Percentiles rank a stretch among this genome's conserved stretches.
Conservation (phyloP, 1,140 invertebrate species). For the Lasioglossum baleicum region DNA sequence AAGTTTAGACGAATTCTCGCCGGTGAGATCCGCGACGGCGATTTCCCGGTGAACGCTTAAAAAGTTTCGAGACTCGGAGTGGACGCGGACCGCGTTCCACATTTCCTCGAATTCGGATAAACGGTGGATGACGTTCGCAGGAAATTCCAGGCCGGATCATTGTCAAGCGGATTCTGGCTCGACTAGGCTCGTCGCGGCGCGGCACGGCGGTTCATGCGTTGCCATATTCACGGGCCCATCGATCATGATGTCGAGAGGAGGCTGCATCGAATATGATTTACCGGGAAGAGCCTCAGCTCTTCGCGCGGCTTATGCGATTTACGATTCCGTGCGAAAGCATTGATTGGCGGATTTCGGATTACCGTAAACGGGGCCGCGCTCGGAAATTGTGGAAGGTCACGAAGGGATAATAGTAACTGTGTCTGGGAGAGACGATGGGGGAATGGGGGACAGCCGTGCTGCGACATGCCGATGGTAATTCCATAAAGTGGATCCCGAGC, state of each 20-base stretch:
- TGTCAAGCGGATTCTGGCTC: neutral
- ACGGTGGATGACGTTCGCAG: neutral
- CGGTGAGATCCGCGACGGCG: no score
- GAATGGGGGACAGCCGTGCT: neutral
- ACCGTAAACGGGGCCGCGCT: conserved; percentile 1
- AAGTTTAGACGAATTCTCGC: no score
- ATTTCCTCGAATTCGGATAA: neutral
- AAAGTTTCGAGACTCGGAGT: no score
- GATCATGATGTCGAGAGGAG: conserved; percentile 34
- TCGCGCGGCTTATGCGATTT: conserved; percentile 42
- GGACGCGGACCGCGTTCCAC: neutral
- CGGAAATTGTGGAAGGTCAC: conserved; percentile 57
- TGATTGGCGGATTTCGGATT: conserved; percentile 55
- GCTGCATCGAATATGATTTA: conserved; percentile 55
- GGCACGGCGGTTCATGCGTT: neutral
- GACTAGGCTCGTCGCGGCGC: no score
- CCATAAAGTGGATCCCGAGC: conserved; percentile 37
- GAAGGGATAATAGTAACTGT: conserved; percentile 52
- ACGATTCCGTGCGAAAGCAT: conserved; percentile 48
- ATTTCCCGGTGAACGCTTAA: no score
- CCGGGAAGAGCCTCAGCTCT: conserved; percentile 20
- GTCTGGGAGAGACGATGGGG: conserved; percentile 3
- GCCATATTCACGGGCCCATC: conserved; percentile 33
- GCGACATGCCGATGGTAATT: conserved; percentile 41
- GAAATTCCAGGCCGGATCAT: conserved; percentile 22